Evolutionary conservation across 2,888 invertebrate species (phyloP), one percentile per base, ranked within the genome.

Genomic region (Cylloceria caligata): DNA sequence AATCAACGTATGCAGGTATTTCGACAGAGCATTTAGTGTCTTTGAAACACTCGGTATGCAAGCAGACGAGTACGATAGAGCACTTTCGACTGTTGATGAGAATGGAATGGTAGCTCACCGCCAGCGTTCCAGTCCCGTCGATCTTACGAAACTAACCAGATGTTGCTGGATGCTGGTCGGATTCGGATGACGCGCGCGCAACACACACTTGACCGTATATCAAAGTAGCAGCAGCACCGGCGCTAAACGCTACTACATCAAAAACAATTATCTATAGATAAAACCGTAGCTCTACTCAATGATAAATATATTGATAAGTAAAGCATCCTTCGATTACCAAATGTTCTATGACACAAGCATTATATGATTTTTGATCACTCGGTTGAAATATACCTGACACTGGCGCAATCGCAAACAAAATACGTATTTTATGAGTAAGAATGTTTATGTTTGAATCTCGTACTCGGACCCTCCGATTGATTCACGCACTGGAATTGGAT

Each of bases 111-210:
- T 62, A 82, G 71, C 82, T 82, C 82, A 82, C 75, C 79, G 75
- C 69, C 71, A 67, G 75, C 71, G 79, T 79, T 79, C 67, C 78
- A 79, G 71, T 75, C 74, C 62, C 71, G 71, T 83, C 79, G 77
- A 75, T 81, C 81, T 85, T 85, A 81, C 83, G 83, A 85, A 85
- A 85, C 81, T 83, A 83, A 81, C 85, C 80, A 82, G 84, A 85
- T 84, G 82, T 69, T 79, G 82, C 74, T 78, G 73, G 77, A 75
- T 65, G 74, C 74, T 74, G 81, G 71, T 84, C 68, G 68, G 79
- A 75, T 84, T 85, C 71, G 71, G 77, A 77, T 77, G 60, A 74
- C 65, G 81, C 77, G 69, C 71, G 78, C 73, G 77, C 69, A 52
- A 55, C 81, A 79, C 81, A 79, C 57, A 42, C 60, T 78, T 72